Conservation (phyloP, 1,140 invertebrate genomes). For the Leptinotarsa defecta region DNA sequence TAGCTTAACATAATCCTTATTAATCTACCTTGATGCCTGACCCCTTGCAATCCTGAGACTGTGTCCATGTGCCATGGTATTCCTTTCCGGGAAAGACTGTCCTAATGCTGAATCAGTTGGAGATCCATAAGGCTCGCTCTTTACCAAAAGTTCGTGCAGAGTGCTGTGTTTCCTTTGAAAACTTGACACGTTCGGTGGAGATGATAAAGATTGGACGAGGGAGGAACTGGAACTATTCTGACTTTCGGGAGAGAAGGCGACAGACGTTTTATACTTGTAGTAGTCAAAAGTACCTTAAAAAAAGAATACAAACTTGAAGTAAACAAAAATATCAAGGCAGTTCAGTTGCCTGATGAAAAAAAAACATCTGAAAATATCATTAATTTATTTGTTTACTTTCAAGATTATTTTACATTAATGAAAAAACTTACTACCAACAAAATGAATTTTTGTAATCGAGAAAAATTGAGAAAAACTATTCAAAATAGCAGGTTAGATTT, state of each 20-base stretch:
- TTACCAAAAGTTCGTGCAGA: slow-evolving; percentile 71
- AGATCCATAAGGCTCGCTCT: slow-evolving; percentile 60
- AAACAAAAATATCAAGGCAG: neutral
- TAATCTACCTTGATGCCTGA: slow-evolving; percentile 24
- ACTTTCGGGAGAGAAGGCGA: slow-evolving; percentile 62
- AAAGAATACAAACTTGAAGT: neutral
- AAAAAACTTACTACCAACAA: no score
- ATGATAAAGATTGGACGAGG: slow-evolving; percentile 32
- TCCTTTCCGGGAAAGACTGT: slow-evolving; percentile 62
- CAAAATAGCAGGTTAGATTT: no score
- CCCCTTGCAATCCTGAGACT: slow-evolving; percentile 17
- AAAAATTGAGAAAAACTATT: no score
- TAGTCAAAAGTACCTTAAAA: slow-evolving; percentile 23
- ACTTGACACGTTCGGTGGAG: slow-evolving; percentile 49
- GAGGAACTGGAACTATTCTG: slow-evolving; percentile 50
- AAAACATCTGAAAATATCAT: no score
- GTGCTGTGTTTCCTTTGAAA: slow-evolving; percentile 60
- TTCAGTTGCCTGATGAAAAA: neutral
- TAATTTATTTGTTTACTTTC: no score
- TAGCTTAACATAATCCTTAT: no score
- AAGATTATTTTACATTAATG: no score
- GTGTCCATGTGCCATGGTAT: slow-evolving; percentile 36
- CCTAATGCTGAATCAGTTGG: slow-evolving; percentile 63
- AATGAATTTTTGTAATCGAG: no score
- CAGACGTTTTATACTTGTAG: slow-evolving; percentile 57